Evolutionary conservation across 2,113 vertebrate species (phyloP).

Genomic region (Oreocharis arfaki): DNA sequence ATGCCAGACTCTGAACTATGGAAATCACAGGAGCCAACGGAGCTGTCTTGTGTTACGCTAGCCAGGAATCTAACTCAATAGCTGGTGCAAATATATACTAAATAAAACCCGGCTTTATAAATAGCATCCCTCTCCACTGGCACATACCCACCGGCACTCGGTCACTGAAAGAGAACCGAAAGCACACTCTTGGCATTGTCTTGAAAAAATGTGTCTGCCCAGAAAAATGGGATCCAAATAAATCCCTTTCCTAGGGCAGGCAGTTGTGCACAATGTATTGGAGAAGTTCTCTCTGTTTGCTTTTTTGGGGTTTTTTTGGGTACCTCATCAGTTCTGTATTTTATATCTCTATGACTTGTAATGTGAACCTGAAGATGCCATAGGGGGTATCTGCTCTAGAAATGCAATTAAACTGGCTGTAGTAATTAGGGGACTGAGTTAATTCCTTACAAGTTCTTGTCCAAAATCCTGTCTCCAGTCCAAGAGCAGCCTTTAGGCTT

Average conservation of each 20-base stretch:
- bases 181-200: constrained; percentile 29
- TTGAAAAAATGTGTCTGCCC: neutral
- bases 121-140: constrained; percentile 30
- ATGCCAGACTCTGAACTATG: constrained; percentile 30
- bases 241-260: neutral
- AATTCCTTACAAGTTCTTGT: neutral
- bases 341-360: neutral
- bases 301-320: neutral
- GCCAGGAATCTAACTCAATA: constrained; percentile 42
- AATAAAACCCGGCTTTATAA: constrained; percentile 23
- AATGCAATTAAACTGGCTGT: neutral
- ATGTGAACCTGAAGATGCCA: neutral
- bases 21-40: constrained; percentile 34
- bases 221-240: constrained; percentile 20
- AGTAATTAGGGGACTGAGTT: neutral
- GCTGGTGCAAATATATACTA: constrained; percentile 29
- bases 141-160: neutral
- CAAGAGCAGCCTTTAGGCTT: neutral
- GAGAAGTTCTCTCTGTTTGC: neutral
- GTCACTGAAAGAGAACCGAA: constrained; percentile 14
- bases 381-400: neutral
- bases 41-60: constrained; percentile 13
- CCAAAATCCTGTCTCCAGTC: neutral
- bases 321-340: neutral
- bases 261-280: neutral